These are phyloP conservation scores for Cercopithecus diana DNA, from an alignment of 2,797 vertebrate species.

Conservation along the genomic window DNA sequence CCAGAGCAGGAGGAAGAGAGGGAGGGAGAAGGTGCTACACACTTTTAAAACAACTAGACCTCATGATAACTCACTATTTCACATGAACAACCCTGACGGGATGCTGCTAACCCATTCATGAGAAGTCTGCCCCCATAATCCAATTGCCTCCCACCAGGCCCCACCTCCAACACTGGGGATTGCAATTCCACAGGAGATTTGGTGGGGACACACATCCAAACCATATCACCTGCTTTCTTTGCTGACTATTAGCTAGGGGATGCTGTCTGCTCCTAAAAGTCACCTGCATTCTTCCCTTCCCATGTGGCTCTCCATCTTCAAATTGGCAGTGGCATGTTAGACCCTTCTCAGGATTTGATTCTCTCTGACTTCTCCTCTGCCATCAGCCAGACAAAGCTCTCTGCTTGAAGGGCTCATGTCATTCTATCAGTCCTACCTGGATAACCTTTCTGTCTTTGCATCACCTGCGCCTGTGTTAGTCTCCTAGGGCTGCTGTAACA, in stretches of 20 bases:
- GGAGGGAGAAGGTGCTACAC: neutral
- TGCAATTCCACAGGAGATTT: neutral
- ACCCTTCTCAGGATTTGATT: no score
- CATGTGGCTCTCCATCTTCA: neutral
- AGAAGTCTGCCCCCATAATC: neutral
- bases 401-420: neutral
- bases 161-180: neutral
- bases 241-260: neutral
- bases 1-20: neutral
- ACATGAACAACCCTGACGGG: neutral
- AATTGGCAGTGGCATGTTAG: rapidly evolving
- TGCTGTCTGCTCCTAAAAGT: neutral
- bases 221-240: neutral
- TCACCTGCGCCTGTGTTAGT: neutral
- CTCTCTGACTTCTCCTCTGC: neutral
- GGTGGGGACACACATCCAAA: neutral
- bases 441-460: neutral
- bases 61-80: neutral
- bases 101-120: neutral
- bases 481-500: rapidly evolving
- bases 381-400: neutral
- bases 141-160: neutral
- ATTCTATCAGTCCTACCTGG: neutral
- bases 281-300: neutral
- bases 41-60: neutral